Percentiles rank a stretch among this genome's conserved stretches.
Evolutionary conservation across 2,888 invertebrate species (phyloP).

Genomic region (Pristionchus japonicus): DNA sequence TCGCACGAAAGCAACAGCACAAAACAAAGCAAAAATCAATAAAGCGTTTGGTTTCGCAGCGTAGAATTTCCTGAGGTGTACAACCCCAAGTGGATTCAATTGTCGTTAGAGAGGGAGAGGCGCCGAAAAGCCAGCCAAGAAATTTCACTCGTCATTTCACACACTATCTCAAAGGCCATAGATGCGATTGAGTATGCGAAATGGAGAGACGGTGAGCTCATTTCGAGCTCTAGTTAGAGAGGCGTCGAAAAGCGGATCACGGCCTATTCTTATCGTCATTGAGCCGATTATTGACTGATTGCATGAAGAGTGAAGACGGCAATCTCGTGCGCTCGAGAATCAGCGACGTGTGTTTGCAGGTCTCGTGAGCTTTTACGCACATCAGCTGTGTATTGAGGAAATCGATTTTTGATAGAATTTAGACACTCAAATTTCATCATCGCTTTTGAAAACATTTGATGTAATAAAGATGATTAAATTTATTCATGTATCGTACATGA

Average conservation of each 20-base stretch:
- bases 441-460: too few species aligned
- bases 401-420: too few species aligned
- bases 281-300: slow-evolving; percentile 29
- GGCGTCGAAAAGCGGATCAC: slow-evolving; percentile 36
- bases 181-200: too few species aligned
- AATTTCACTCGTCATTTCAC: too few species aligned
- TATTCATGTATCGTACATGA: too few species aligned
- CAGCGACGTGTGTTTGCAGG: neutral
- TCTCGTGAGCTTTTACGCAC: neutral
- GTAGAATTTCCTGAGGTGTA: neutral
- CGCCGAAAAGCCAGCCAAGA: too few species aligned
- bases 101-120: slow-evolving; percentile 11
- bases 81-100: neutral
- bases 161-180: too few species aligned
- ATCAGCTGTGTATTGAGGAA: neutral
- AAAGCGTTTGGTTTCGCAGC: neutral
- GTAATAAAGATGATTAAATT: neutral
- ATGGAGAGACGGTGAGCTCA: too few species aligned
- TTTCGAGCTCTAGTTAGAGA: too few species aligned
- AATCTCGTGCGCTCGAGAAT: neutral
- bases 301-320: neutral
- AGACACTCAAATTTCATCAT: too few species aligned
- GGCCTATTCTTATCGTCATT: neutral
- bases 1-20: too few species aligned
- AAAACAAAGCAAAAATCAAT: neutral